phyloP scores from a whole-genome alignment of 1,140 invertebrate species.

The Trachymyrmex septentrionalis region DNA sequence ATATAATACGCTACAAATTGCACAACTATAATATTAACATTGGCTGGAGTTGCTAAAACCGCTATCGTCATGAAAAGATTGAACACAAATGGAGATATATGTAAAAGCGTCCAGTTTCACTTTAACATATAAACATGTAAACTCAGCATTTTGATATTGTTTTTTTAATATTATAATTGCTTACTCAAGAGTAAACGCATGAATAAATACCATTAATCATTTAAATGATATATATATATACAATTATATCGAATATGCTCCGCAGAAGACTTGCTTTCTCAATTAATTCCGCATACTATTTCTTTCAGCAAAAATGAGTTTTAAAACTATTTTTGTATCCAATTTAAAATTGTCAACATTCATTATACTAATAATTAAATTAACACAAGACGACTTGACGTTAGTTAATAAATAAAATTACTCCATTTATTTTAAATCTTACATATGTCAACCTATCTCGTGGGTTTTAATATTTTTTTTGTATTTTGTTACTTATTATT shows the following conservation, averaged over 20 bases:
- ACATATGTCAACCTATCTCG: neutral
- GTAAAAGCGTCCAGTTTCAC: neutral
- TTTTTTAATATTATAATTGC: neutral
- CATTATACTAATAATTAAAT: neutral
- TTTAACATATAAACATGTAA: conserved; percentile 30
- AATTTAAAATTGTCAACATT: neutral
- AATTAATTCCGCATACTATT: neutral
- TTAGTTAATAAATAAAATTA: neutral
- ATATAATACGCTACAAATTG: neutral
- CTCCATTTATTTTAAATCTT: neutral
- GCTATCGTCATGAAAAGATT: conserved; percentile 38
- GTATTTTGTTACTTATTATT: neutral
- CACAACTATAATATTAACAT: conserved; percentile 6
- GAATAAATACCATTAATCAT: neutral
- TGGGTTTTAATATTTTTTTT: neutral
- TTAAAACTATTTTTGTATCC: neutral
- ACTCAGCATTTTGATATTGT: conserved; percentile 3
- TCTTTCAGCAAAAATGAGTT: neutral
- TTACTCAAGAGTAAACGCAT: neutral
- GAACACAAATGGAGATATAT: neutral
- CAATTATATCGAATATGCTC: neutral
- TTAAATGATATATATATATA: neutral
- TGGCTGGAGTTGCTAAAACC: neutral
- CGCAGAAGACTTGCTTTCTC: neutral
- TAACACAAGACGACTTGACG: neutral